Evolutionary conservation across 2,797 vertebrate genomes (phyloP).

Genomic region (Corythornis leucogaster): DNA sequence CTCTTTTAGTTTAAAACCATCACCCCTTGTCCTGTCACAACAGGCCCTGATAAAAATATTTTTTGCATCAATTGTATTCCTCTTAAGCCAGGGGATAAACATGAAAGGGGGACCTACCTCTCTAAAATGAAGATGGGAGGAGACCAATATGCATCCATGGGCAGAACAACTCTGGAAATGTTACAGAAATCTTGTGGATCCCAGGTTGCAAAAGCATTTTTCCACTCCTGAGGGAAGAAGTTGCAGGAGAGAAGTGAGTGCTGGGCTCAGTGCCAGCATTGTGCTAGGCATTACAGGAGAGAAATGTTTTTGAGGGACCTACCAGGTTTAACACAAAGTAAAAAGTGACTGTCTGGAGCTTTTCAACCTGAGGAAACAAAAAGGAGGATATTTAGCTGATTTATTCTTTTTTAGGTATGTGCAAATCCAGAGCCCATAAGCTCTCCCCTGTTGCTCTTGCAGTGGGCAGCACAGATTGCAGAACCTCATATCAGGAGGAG

Average conservation of each 20-base stretch:
- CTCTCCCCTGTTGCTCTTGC: background rate
- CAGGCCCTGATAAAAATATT: background rate
- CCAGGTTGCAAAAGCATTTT: constrained; percentile 63
- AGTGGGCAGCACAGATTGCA: background rate
- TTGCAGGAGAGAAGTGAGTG: background rate
- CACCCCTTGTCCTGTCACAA: background rate
- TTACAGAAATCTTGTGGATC: constrained; percentile 68
- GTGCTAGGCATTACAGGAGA: background rate
- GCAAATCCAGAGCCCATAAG: background rate
- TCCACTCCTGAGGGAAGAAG: constrained; percentile 58
- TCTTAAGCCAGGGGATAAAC: background rate
- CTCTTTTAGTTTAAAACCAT: background rate
- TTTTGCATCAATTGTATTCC: background rate
- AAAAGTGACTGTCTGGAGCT: constrained; percentile 64
- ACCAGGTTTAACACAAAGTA: constrained; percentile 64
- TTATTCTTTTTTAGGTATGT: background rate
- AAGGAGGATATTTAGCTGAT: background rate
- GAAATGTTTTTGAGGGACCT: background rate
- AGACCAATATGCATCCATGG: constrained; percentile 32
- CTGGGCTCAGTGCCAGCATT: accelerated
- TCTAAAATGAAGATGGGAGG: constrained; percentile 58
- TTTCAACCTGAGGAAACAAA: constrained; percentile 48
- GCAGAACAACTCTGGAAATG: constrained; percentile 52
- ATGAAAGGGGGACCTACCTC: constrained; percentile 27
- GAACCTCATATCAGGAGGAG: background rate